Percentiles rank a stretch among this genome's conserved stretches.
These are phyloP conservation scores for Lineus longissimus DNA, from an alignment of 1,140 invertebrate species.

Conservation along the genomic window DNA sequence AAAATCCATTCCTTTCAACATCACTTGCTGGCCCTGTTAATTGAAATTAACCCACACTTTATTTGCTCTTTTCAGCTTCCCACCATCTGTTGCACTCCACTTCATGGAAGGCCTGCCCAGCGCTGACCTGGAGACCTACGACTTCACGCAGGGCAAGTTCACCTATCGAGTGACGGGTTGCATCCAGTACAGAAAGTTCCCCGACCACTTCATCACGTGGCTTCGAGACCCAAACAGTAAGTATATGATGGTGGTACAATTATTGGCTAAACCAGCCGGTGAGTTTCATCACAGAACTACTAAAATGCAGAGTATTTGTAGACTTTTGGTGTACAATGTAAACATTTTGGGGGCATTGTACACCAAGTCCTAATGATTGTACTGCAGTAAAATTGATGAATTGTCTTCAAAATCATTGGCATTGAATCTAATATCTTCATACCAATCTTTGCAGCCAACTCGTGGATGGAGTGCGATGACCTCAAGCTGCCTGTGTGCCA, in stretches of 20 bases:
- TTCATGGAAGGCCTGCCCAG: slow-evolving; percentile 38
- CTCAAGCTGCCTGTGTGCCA: slow-evolving; percentile 29
- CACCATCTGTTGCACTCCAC: slow-evolving; percentile 33
- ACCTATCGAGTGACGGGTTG: slow-evolving; percentile 34
- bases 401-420: too few relatives aligned
- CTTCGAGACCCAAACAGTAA: slow-evolving; percentile 37
- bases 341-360: too few relatives aligned
- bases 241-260: not conserved
- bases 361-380: too few relatives aligned
- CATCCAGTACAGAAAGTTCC: slow-evolving; percentile 41
- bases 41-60: not conserved
- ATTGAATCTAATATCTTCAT: not conserved
- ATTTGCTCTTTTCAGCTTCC: slow-evolving; percentile 31
- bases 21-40: not conserved
- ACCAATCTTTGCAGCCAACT: slow-evolving; percentile 11
- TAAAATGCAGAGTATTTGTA: too few relatives aligned
- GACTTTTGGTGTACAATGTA: too few relatives aligned
- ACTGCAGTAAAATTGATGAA: too few relatives aligned
- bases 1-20: not conserved
- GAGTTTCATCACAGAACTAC: too few relatives aligned
- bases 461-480: slow-evolving; percentile 46
- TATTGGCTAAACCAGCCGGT: too few relatives aligned
- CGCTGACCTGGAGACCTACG: slow-evolving; percentile 23
- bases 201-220: slow-evolving; percentile 43
- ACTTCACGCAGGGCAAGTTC: slow-evolving; percentile 30